phyloP scores from a whole-genome alignment of 2,797 vertebrate genomes.

The Pangasius larnaudii region DNA sequence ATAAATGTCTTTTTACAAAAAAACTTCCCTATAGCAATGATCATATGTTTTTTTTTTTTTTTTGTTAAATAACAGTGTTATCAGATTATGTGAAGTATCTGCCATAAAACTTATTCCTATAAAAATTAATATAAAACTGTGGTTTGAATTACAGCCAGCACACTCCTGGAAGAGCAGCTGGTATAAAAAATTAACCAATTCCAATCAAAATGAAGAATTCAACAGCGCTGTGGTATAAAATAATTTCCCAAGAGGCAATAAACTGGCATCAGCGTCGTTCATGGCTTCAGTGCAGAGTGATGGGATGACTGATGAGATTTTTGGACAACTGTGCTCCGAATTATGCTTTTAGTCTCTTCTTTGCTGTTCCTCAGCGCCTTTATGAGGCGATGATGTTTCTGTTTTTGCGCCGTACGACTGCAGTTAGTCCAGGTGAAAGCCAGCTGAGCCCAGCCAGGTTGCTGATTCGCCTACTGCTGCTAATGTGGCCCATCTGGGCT shows the following conservation, averaged over 20 bases:
- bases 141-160: background rate
- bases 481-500: conserved; percentile 69
- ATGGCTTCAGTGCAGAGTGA: background rate
- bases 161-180: background rate
- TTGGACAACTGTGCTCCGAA: background rate
- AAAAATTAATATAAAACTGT: background rate
- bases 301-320: background rate
- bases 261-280: background rate
- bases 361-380: background rate
- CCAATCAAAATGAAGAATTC: conserved; percentile 3
- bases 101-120: background rate
- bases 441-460: conserved; percentile 69
- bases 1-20: background rate
- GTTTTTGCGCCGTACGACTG: conserved; percentile 23
- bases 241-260: conserved; percentile 2
- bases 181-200: background rate
- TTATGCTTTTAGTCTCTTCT: background rate
- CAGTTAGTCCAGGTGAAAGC: conserved; percentile 71
- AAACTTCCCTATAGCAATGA: background rate
- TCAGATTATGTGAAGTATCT: background rate
- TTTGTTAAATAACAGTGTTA: background rate
- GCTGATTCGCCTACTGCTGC: conserved; percentile 48
- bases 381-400: background rate
- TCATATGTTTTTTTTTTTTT: background rate
- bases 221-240: background rate